Percentiles rank a stretch among this genome's conserved stretches.
These are phyloP conservation scores for Amiota communis DNA, from an alignment of 2,888 invertebrate species.

Conservation along the genomic window DNA sequence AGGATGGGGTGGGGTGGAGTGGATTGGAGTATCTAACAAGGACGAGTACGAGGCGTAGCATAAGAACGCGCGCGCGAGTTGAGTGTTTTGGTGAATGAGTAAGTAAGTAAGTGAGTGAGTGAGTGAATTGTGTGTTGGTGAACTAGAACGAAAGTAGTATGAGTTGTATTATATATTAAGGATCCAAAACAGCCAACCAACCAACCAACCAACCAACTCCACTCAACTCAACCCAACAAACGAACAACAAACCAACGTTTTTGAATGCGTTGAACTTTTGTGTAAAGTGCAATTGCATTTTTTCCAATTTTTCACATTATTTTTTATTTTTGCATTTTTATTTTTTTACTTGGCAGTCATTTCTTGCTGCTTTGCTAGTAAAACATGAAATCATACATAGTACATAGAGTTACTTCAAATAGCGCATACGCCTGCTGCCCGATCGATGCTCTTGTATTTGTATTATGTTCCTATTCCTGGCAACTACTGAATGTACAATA, in stretches of 20 bases:
- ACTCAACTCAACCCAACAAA: no score
- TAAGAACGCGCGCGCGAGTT: conserved; percentile 8
- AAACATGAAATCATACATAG: neutral
- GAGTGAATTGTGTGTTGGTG: no score
- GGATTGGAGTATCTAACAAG: neutral
- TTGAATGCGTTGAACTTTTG: conserved; percentile 68
- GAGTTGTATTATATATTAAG: no score
- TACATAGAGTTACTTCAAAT: neutral
- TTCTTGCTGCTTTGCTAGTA: neutral
- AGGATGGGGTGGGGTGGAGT: neutral
- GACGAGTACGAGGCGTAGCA: neutral
- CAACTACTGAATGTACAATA: no score
- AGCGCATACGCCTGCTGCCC: neutral
- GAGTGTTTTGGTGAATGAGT: conserved; percentile 18
- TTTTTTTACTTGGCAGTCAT: neutral
- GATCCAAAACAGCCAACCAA: no score
- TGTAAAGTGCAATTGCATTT: conserved; percentile 68
- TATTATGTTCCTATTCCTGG: no score
- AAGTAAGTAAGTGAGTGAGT: neutral
- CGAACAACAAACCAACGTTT: neutral
- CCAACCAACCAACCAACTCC: no score
- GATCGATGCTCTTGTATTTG: no score
- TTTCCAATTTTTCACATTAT: conserved; percentile 39
- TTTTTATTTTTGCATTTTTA: neutral
- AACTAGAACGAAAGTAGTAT: no score